Base-by-base conservation (phyloP, 1,140 invertebrate genomes). In the Leptoteleia sp. region DNA sequence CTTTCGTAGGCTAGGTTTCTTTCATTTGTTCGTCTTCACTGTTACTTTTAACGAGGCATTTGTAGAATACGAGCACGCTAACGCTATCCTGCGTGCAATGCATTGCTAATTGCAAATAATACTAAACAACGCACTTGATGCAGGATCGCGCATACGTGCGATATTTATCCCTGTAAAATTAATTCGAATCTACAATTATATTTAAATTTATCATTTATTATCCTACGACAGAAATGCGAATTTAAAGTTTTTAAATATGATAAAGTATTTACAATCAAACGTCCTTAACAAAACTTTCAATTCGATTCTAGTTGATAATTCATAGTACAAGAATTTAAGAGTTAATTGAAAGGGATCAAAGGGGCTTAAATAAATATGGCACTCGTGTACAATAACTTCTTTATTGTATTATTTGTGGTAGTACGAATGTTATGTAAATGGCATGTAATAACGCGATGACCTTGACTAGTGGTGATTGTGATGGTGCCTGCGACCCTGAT, bases 41-140 rank as follows among this genome's bases (percentile, higher is more conserved):
- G 5, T 1, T 31, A 3, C n/a, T 8, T 4, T 1, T n/a, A 11
- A 22, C 22, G 9, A 22, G 16, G 22, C 3, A 15, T 38, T 40
- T 22, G 68, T 68, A 25, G 65, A 50, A 33, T 48, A 52, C 27
- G 22, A 87, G 76, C 87, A 89, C 85, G 82, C 84, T 84, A 88
- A 88, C 80, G 82, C 87, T 88, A 89, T 73, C 86, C 87, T 89
- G 87, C 87, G 85, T 83, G 84, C 87, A 89, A 89, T 88, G 88
- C 87, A 88, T 89, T 89, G 87, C 87, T 86, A 79, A 85, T 86
- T 85, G 38, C 65, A 80, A 65, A 35, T 80, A 54, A 59, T 50
- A 85, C 81, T 81, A 83, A 88, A 84, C 87, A 89, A 89, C 85
- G 87, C 87, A 89, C 87, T 89, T 89, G 88, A 89, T 89, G 88